Evolutionary conservation across 2,888 invertebrate species (phyloP), one percentile per base, ranked within the genome.

Genomic region (Fragum whitleyi): DNA sequence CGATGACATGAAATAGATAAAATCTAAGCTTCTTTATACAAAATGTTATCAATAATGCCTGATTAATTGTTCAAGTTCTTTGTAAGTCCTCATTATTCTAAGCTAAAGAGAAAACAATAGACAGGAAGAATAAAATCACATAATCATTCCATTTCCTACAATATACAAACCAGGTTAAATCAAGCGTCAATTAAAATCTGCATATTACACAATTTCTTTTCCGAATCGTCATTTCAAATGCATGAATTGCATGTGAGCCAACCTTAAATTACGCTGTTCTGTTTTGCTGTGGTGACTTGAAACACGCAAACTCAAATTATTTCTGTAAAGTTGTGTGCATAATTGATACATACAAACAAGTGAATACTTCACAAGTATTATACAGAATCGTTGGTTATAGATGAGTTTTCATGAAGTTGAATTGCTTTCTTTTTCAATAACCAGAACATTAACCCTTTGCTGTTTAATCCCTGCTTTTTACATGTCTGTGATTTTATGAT

Each of bases 321-420:
- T 57, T 23, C 28, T 11, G 57, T 57, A 26, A 28, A 11, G 26
- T 23, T 28, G 16, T 61, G 61, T 61, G 61, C 61, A 61, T 61
- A 61, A 61, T 61, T 61, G 61, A 61, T 61, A 61, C 19, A 19
- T 61, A 61, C 61, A 61, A 61, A 61, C 61, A 61, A 28, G 21
- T 23, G 26, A 57, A 57, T 57, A 57, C 14, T 23, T 57, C 23
- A 57, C 51, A 51, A 51, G 21, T 5, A 21, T 21, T n/a, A 51
- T n/a, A n/a, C n/a, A n/a, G n/a, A n/a, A n/a, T n/a, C n/a, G n/a
- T n/a, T n/a, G n/a, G n/a, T n/a, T n/a, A n/a, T n/a, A n/a, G n/a
- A n/a, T n/a, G n/a, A n/a, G n/a, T n/a, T n/a, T n/a, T n/a, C n/a
- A n/a, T n/a, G n/a, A n/a, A n/a, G n/a, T n/a, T n/a, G n/a, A n/a